phyloP scores from a whole-genome alignment of 1,140 invertebrate genomes.

The Megalonaias nervosa region DNA sequence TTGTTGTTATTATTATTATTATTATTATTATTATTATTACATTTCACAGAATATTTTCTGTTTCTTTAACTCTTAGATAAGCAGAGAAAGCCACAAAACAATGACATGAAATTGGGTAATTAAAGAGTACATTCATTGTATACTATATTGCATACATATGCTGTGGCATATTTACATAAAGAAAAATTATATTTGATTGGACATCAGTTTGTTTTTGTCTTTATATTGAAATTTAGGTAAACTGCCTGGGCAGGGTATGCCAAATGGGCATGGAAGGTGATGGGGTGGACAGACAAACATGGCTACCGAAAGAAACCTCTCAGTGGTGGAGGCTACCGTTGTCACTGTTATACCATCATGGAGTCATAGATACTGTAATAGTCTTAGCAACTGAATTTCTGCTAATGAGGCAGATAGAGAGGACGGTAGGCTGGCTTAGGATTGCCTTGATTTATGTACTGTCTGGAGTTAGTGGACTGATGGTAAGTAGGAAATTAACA shows the following conservation, averaged over 20 bases:
- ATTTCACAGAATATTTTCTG: not conserved
- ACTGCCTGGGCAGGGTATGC: slow-evolving; percentile 52
- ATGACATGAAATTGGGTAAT: too few relatives aligned
- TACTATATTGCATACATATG: too few relatives aligned
- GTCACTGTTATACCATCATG: slow-evolving; percentile 55
- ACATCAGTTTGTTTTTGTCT: not conserved
- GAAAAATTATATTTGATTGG: too few relatives aligned
- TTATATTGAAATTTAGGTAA: slow-evolving; percentile 43
- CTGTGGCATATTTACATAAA: too few relatives aligned
- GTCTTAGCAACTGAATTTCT: slow-evolving; percentile 42
- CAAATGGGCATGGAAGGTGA: slow-evolving; percentile 28
- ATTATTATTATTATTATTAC: too few relatives aligned
- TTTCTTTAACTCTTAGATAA: not conserved
- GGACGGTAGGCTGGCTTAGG: slow-evolving; percentile 59
- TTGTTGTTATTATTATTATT: too few relatives aligned
- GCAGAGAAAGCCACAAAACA: too few relatives aligned
- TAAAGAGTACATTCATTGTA: too few relatives aligned
- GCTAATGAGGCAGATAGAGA: slow-evolving; percentile 55
- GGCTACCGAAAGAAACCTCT: slow-evolving; percentile 39
- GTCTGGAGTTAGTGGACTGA: slow-evolving; percentile 43
- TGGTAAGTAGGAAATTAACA: slow-evolving; percentile 44
- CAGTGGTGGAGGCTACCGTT: slow-evolving; percentile 61
- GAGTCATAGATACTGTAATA: slow-evolving; percentile 52
- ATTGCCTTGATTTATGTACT: slow-evolving; percentile 50
- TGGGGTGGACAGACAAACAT: slow-evolving; percentile 32